Conservation (phyloP, 2,113 vertebrate genomes). For the Erpornis zantholeuca region DNA sequence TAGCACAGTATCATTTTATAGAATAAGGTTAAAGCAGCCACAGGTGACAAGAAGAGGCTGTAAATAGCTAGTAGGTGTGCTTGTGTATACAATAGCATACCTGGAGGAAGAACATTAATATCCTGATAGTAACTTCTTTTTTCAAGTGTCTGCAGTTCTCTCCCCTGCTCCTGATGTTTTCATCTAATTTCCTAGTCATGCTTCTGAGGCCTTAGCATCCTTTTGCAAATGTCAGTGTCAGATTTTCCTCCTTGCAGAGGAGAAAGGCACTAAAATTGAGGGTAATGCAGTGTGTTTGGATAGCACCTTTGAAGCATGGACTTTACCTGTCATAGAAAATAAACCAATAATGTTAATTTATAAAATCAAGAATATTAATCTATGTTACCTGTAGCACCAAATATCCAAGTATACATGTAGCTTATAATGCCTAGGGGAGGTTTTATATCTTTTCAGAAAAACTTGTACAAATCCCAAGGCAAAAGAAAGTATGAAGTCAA, state of each 20-base stretch:
- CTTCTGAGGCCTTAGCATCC: neutral
- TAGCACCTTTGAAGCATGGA: neutral
- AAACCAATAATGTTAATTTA: neutral
- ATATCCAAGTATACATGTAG: neutral
- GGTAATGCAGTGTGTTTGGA: neutral
- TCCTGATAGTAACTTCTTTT: neutral
- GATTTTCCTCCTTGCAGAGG: neutral
- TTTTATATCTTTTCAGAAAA: neutral
- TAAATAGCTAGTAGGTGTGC: neutral
- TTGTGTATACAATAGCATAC: neutral
- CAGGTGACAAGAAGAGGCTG: neutral
- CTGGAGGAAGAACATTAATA: constrained; percentile 18
- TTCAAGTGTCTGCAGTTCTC: neutral
- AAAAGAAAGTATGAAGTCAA: neutral
- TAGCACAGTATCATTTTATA: neutral
- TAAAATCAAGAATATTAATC: neutral
- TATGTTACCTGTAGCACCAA: neutral
- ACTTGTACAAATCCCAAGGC: neutral
- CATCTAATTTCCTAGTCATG: constrained; percentile 32
- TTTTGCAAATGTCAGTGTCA: neutral
- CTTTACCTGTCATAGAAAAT: neutral
- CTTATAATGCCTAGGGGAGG: neutral
- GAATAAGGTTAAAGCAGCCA: neutral
- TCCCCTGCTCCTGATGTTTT: neutral
- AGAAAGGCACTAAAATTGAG: neutral